Conservation (phyloP, 2,888 invertebrate genomes). For the Catotricha subobsoleta region DNA sequence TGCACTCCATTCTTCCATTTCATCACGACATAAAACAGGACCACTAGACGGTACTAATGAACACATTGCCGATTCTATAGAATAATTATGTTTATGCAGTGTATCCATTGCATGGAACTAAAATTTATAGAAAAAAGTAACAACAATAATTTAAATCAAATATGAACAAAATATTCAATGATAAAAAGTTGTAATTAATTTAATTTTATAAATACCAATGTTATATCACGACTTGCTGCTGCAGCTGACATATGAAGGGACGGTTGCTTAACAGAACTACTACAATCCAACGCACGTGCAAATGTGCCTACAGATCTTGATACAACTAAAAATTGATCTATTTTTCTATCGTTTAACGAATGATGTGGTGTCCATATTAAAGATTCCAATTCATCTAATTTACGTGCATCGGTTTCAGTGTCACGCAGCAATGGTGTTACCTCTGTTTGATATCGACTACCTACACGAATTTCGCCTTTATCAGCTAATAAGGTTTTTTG, state of each 20-base stretch:
- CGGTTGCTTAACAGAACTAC: conserved; percentile 94
- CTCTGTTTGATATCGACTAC: conserved; percentile 94
- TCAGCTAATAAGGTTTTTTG: conserved; percentile 98
- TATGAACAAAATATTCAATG: conserved; percentile 6
- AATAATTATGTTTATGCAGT: conserved; percentile 79
- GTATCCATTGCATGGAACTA: conserved; percentile 98
- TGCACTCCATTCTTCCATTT: conserved; percentile 99
- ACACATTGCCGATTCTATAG: conserved; percentile 77
- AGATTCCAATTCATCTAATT: conserved; percentile 65
- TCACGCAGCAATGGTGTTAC: conserved; percentile 64
- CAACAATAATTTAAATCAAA: conserved; percentile 8
- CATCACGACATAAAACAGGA: conserved; percentile 91
- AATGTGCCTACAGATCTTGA: conserved; percentile 94
- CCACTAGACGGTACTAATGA: conserved; percentile 89
- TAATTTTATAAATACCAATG: conserved; percentile 42
- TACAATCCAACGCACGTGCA: conserved; percentile 95
- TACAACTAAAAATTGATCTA: conserved; percentile 95
- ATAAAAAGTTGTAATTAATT: conserved; percentile 2
- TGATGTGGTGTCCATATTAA: conserved; percentile 91
- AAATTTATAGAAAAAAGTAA: conserved; percentile 11
- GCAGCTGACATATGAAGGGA: conserved; percentile 99
- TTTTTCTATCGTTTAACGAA: conserved; percentile 81
- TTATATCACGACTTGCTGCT: conserved; percentile 95
- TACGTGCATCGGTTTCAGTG: conserved; percentile 42
- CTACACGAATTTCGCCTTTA: conserved; percentile 87